A percentile compares a stretch with the other conserved stretches of the same genome.
These are phyloP conservation scores for Accipiter virgatus DNA, from an alignment of 2,113 vertebrate genomes.

Conservation along the genomic window DNA sequence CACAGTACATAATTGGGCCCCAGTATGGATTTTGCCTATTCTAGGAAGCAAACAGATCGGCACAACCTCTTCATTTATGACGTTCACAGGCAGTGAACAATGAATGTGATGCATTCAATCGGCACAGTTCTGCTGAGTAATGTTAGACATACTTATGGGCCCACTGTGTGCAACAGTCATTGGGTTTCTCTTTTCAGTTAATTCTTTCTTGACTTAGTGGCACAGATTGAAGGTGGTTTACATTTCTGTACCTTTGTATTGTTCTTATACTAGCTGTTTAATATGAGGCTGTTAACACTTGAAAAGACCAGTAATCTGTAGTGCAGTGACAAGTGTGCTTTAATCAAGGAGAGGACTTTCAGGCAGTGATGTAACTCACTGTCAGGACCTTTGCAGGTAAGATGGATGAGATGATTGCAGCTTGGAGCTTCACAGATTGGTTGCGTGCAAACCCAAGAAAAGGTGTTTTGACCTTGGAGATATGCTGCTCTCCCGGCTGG, in stretches of 20 bases:
- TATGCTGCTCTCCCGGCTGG: neutral
- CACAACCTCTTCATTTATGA: neutral
- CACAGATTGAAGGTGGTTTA: neutral
- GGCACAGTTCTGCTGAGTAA: neutral
- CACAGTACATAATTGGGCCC: neutral
- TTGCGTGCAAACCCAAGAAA: neutral
- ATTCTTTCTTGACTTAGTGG: neutral
- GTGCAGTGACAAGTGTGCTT: neutral
- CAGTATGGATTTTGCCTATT: neutral
- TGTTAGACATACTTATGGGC: rapidly evolving
- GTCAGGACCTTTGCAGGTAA: neutral
- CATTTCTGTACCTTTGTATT: neutral
- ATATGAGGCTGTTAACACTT: neutral
- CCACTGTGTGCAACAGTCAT: rapidly evolving
- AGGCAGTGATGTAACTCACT: neutral
- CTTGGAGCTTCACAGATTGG: neutral
- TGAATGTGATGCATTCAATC: neutral
- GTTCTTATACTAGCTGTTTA: neutral
- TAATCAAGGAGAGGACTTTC: neutral
- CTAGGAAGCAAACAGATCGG: neutral
- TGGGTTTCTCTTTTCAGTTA: neutral
- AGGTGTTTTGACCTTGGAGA: neutral
- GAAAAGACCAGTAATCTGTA: neutral
- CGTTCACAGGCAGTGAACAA: neutral
- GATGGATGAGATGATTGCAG: neutral